phyloP scores from a whole-genome alignment of 2,797 vertebrate genomes.

The Girardinus metallicus region DNA sequence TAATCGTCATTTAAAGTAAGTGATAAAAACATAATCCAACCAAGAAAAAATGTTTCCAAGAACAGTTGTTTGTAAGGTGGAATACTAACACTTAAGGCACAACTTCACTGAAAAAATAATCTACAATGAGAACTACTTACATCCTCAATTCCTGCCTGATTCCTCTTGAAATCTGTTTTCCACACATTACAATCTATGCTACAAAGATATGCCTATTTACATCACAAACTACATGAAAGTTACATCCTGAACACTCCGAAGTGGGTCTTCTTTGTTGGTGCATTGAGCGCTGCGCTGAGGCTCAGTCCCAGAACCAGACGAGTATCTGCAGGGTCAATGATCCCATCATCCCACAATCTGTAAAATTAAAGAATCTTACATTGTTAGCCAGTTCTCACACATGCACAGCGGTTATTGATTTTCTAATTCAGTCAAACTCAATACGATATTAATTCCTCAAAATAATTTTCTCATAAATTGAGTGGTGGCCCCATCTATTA shows the following conservation, averaged over 20 bases:
- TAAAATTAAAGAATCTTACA: slow-evolving; percentile 12
- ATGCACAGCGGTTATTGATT: no score
- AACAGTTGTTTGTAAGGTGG: slow-evolving; percentile 35
- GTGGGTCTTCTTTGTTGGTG: slow-evolving; percentile 88
- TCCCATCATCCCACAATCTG: slow-evolving; percentile 98
- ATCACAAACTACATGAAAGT: slow-evolving; percentile 21
- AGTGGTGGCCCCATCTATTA: no score
- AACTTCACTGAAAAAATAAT: slow-evolving; percentile 38
- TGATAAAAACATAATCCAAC: slow-evolving; percentile 6
- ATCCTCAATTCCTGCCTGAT: slow-evolving; percentile 13
- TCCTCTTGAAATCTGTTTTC: slow-evolving; percentile 12
- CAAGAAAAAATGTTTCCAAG: slow-evolving; percentile 11
- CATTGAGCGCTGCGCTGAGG: slow-evolving; percentile 92
- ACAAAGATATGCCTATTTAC: slow-evolving; percentile 18
- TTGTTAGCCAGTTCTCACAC: not conserved
- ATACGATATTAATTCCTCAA: no score
- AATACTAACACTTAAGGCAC: slow-evolving; percentile 63
- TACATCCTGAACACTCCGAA: slow-evolving; percentile 96
- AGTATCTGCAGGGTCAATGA: slow-evolving; percentile 96
- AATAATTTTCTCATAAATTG: no score
- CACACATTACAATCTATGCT: slow-evolving; percentile 18
- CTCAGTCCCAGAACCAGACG: slow-evolving; percentile 94
- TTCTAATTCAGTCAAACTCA: no score
- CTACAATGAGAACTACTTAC: slow-evolving; percentile 20
- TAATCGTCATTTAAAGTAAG: slow-evolving; percentile 39